Evolutionary conservation across 2,797 vertebrate species (phyloP).

Genomic region (Iguana delicatissima): DNA sequence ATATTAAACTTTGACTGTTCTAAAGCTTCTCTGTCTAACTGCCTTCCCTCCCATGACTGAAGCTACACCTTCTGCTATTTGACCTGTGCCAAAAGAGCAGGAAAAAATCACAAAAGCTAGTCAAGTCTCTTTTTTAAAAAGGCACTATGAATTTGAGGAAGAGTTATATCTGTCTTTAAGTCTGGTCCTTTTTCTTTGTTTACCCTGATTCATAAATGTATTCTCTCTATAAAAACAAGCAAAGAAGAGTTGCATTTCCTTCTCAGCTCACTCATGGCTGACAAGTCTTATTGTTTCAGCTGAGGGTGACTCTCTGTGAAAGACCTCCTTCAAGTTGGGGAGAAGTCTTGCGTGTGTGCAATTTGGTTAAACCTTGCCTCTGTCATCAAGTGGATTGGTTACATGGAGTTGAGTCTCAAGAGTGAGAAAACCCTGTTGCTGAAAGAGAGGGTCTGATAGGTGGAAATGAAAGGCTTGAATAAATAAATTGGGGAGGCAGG

Average conservation of each 20-base stretch:
- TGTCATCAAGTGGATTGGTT: constrained; percentile 67
- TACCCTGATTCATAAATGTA: background rate
- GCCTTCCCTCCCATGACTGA: constrained; percentile 3
- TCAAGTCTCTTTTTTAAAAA: accelerated
- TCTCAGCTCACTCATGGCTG: constrained; percentile 26
- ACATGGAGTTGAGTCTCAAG: constrained; percentile 50
- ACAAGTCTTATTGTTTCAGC: constrained; percentile 64
- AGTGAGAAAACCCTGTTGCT: constrained; percentile 5
- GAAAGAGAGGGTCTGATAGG: constrained; percentile 37
- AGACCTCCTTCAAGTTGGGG: constrained; percentile 42
- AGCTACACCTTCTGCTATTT: background rate
- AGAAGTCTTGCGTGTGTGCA: constrained; percentile 54
- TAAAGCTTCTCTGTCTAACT: constrained; percentile 41
- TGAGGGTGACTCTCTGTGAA: constrained; percentile 49
- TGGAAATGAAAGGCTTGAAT: constrained; percentile 53
- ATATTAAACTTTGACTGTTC: constrained; percentile 24
- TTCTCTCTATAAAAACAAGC: background rate
- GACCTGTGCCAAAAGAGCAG: constrained; percentile 8
- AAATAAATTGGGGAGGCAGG: constrained; percentile 2
- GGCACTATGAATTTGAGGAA: background rate
- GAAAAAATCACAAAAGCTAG: accelerated
- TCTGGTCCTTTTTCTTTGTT: background rate
- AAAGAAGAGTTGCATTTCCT: background rate
- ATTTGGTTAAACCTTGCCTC: constrained; percentile 63
- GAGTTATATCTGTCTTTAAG: background rate